Evolutionary conservation across 2,888 invertebrate species (phyloP), one percentile per base, ranked within the genome.

Genomic region (Chrysolina americana): DNA sequence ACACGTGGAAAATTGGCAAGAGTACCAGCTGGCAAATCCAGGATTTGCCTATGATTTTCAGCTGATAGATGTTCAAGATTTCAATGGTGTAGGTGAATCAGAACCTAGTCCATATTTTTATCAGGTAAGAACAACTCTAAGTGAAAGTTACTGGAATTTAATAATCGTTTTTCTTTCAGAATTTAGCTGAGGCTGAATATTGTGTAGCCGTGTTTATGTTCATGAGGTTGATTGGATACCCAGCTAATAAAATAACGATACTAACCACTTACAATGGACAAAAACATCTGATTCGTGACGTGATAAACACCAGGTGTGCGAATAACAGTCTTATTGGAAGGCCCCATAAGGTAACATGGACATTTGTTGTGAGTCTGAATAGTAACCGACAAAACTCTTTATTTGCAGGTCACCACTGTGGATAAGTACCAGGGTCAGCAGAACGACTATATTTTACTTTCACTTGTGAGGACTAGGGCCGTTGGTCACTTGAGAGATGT

Each of bases 381-480:
- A n/a, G 1, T 13, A 47, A 13, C 6, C 15, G 47, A 47, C 13
- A 47, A 47, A 47, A 47, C 6, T 47, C n/a, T 0, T 15, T 4
- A 47, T 6, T 80, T 79, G 9, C 80, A 92, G 92, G 93, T 96
- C 36, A 95, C 96, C 0, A 99, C 99, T 0, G 99, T 99, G 19
- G 99, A 99, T 89, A 98, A 99, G 87, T 99, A 98, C 88, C 99
- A 99, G 87, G 99, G 99, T 73, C 99, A 99, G 86, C 99, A 99
- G 89, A 99, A 99, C 88, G 99, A 99, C 89, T 98, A 96, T 85
- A 98, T 99, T 75, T 91, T 99, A 17, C 91, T 99, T 65, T 99
- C 99, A 0, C 89, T 99, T 64, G 99, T 99, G 23, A 92, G 98
- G 77, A 99, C 99, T 0, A 94, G 94, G 85, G 96, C 97, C 0